Conservation (phyloP, 2,888 invertebrate genomes). For the Nudaria mundana region DNA sequence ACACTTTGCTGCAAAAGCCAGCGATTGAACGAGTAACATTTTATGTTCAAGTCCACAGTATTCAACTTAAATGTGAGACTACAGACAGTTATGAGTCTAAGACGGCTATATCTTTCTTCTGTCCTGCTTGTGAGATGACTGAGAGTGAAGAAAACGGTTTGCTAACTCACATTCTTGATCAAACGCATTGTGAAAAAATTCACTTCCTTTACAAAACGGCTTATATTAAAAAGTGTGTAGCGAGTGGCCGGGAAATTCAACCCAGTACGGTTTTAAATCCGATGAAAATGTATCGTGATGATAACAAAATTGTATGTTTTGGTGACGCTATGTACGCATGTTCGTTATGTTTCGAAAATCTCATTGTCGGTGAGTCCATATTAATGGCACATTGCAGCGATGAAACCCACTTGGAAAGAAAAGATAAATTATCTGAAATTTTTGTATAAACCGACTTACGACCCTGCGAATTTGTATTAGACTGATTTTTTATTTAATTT, state of each 20-base stretch:
- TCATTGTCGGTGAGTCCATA: conserved; percentile 65
- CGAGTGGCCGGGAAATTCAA: conserved; percentile 62
- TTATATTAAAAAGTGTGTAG: conserved; percentile 70
- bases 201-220: conserved; percentile 73
- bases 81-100: conserved; percentile 43
- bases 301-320: conserved; percentile 73
- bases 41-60: conserved; percentile 70
- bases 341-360: conserved; percentile 66
- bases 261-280: conserved; percentile 70
- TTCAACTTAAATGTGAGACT: conserved; percentile 55
- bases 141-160: conserved; percentile 59
- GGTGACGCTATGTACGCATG: conserved; percentile 71
- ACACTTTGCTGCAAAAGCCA: conserved; percentile 56
- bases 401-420: conserved; percentile 50
- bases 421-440: conserved; percentile 51
- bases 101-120: conserved; percentile 52
- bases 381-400: conserved; percentile 64
- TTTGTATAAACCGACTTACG: conserved; percentile 29
- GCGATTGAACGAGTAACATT: conserved; percentile 70
- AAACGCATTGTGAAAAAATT: conserved; percentile 64
- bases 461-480: not conserved
- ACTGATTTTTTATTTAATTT: not conserved
- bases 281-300: conserved; percentile 73
- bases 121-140: conserved; percentile 53
- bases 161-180: conserved; percentile 59